phyloP scores from a whole-genome alignment of 2,113 vertebrate genomes.

The Grantiella picta region DNA sequence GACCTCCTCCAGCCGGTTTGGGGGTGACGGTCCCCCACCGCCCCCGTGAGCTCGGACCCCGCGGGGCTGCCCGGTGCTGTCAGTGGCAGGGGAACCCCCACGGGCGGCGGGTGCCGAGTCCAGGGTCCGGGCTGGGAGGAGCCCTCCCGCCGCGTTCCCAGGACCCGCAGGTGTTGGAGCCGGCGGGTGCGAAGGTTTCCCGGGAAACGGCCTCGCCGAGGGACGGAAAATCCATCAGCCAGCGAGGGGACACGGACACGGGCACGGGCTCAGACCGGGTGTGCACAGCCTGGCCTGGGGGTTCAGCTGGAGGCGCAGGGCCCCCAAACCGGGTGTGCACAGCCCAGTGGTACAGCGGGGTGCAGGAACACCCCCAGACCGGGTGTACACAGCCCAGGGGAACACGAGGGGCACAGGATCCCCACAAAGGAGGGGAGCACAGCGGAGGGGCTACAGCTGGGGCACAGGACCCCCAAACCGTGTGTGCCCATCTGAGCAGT shows the following conservation, averaged over 20 bases:
- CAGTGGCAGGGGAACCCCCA: background rate
- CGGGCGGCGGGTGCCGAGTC: background rate
- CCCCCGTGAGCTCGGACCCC: background rate
- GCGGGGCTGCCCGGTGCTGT: background rate
- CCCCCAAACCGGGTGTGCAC: background rate
- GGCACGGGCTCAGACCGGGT: background rate
- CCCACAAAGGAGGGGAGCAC: background rate
- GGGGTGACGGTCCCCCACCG: background rate
- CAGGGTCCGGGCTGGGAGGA: background rate
- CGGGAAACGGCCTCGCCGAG: conserved; percentile 3
- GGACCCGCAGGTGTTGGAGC: conserved; percentile 12
- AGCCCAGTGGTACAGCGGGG: background rate
- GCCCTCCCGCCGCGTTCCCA: conserved; percentile 36
- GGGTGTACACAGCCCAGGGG: background rate
- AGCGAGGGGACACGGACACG: background rate
- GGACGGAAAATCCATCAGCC: conserved; percentile 14
- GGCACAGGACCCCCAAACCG: background rate
- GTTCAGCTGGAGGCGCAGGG: background rate
- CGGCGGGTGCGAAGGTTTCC: conserved; percentile 47
- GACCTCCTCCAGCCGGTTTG: background rate
- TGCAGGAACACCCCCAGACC: background rate
- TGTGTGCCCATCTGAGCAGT: background rate
- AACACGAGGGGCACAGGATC: background rate
- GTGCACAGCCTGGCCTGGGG: background rate
- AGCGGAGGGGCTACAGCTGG: background rate